phyloP scores from a whole-genome alignment of 2,888 invertebrate genomes.

The Eilema caniola region DNA sequence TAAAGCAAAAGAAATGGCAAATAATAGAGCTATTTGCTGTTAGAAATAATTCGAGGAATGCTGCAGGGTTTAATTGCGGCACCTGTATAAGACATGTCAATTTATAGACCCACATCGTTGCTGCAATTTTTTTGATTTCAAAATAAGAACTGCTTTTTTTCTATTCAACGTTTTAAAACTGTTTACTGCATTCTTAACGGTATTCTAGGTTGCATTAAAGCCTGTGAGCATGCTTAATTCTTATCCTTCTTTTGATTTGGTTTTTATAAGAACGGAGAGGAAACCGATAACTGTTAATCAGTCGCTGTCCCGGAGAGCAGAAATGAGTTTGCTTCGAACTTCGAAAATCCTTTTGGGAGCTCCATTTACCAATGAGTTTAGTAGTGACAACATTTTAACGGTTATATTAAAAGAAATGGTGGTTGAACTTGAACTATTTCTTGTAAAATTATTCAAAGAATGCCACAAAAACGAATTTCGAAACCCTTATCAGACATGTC shows the following conservation, averaged over 20 bases:
- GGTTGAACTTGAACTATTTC: not conserved
- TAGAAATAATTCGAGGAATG: slow-evolving; percentile 23
- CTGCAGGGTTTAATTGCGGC: slow-evolving; percentile 29
- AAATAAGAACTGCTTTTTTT: not conserved
- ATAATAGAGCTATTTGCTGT: slow-evolving; percentile 29
- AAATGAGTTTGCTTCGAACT: no score
- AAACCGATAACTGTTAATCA: no score
- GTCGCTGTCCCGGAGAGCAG: no score
- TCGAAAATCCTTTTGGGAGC: not conserved
- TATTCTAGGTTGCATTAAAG: not conserved
- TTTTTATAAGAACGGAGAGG: no score
- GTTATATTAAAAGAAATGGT: not conserved
- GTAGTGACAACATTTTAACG: not conserved
- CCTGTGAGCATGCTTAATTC: no score
- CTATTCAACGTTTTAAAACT: not conserved
- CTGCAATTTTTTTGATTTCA: not conserved
- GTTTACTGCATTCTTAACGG: not conserved
- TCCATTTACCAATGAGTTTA: not conserved
- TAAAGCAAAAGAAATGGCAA: slow-evolving; percentile 27
- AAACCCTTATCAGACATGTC: slow-evolving; percentile 1
- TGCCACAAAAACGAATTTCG: not conserved
- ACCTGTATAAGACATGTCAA: slow-evolving; percentile 22
- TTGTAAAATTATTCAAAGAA: not conserved
- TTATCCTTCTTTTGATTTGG: no score
- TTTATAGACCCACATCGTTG: not conserved